Base-by-base conservation (phyloP, 2,888 invertebrate species). In the Sabatieria punctata region DNA sequence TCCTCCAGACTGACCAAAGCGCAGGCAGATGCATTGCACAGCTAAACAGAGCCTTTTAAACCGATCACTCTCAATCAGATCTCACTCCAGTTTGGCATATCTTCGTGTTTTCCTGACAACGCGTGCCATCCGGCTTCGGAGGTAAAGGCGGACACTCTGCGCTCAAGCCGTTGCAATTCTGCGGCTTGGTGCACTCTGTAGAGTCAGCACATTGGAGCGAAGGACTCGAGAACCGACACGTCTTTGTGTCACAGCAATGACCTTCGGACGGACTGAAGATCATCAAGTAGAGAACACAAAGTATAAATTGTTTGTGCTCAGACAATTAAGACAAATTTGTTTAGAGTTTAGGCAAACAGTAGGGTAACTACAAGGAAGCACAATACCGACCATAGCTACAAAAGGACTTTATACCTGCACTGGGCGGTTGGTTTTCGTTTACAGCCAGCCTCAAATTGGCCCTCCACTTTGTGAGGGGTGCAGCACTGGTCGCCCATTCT, bases 71-170 rank as follows among this genome's bases (percentile, higher is more conserved):
- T 21, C n/a, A 11, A n/a, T 19, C 22, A 19, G 11, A 42, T 74
- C 80, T 75, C 68, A 85, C 85, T 51, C 93, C 93, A 80, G 85
- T 84, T 63, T 83, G 86, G 68, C 95, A 95, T 48, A 95, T 89
- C 69, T 78, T 77, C 61, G 93, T 88, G 68, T 85, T 85, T 64
- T 89, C 85, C 66, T 93, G 93, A 67, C 95, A 97, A 60, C 84
- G 77, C n/a, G 89, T 88, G 64, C 82, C 82, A 66, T 95, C 80
- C 60, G 83, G 79, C 68, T 84, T 78, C 27, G 84, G 79, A 27
- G 73, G 69, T 0, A 95, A 83, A 41, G 71, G 68, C 2, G 95
- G 97, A 67, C 97, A 97, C 61, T 80, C 80, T 8, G 93, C 81
- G 13, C 78, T 77, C 43, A 13, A 67, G 63, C 70, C 69, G 60